Percentiles rank a stretch among this genome's conserved stretches.
phyloP scores from a whole-genome alignment of 2,888 invertebrate genomes.

The Petrolisthes cinctipes region DNA sequence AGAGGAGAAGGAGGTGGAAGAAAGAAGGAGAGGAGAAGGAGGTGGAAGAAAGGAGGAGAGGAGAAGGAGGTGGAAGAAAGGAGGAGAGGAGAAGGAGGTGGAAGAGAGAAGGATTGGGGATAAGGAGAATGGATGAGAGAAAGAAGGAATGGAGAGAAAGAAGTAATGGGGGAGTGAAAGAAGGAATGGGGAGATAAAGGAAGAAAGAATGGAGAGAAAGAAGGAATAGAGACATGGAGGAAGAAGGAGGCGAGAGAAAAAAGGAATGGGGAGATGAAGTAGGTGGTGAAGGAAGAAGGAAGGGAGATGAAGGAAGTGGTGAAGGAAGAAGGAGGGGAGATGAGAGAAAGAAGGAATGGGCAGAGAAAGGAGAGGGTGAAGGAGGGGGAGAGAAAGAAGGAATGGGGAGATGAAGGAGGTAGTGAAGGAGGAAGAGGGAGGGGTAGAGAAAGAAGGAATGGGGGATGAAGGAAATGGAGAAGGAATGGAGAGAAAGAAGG shows the following conservation, averaged over 20 bases:
- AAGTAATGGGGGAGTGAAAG: background rate
- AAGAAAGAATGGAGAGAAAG: background rate
- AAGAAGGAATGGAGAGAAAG: background rate
- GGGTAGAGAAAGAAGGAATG: too few relatives aligned
- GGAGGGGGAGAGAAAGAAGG: too few relatives aligned
- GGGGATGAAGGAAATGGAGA: too few relatives aligned
- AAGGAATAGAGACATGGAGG: background rate
- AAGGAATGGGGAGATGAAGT: background rate
- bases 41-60: background rate
- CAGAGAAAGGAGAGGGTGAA: too few relatives aligned
- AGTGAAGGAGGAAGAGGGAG: too few relatives aligned
- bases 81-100: background rate
- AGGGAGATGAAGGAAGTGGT: background rate
- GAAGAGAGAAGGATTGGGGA: background rate
- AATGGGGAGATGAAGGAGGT: too few relatives aligned
- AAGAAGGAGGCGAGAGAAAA: background rate
- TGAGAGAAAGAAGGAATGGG: too few relatives aligned
- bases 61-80: background rate
- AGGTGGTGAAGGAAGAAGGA: background rate
- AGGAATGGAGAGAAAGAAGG: too few relatives aligned
- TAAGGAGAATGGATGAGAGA: background rate
- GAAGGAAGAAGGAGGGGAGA: too few relatives aligned
- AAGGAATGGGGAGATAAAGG: too few relatives aligned
- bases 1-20: background rate
- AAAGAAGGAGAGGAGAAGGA: background rate